Evolutionary conservation across 2,113 vertebrate species (phyloP).

Genomic region (Mormyrus lacerda): DNA sequence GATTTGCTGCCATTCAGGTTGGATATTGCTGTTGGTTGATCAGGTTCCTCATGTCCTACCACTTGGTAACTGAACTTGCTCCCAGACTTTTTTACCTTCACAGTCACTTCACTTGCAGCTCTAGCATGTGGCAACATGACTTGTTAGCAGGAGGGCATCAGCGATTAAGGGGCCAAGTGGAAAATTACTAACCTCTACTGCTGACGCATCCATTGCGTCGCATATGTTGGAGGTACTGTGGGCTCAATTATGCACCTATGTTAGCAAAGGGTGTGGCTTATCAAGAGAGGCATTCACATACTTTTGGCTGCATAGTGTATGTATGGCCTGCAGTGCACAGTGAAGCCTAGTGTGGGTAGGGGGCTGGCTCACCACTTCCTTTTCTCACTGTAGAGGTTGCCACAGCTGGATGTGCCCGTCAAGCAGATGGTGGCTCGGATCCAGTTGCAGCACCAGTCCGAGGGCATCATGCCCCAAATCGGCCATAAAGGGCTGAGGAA

Average conservation of each 20-base stretch:
- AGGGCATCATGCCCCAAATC: conserved; percentile 67
- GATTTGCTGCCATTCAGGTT: background rate
- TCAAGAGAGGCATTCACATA: background rate
- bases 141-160: background rate
- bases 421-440: conserved; percentile 67
- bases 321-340: conserved; percentile 38
- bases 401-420: conserved; percentile 66
- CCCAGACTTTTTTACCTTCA: background rate
- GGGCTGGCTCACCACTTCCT: background rate
- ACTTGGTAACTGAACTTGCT: background rate
- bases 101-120: background rate
- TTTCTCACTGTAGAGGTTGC: conserved; percentile 62
- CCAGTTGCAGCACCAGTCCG: conserved; percentile 49
- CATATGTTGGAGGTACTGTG: background rate
- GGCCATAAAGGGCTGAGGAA: conserved; percentile 60
- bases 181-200: background rate
- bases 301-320: background rate
- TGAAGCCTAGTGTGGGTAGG: conserved; percentile 9
- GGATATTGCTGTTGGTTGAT: background rate
- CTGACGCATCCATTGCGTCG: background rate
- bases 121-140: background rate
- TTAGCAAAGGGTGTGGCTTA: background rate
- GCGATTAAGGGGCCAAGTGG: background rate
- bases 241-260: background rate
- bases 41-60: background rate